Base-by-base conservation (phyloP, 2,113 vertebrate species). In the Psittacula cyanocephala region DNA sequence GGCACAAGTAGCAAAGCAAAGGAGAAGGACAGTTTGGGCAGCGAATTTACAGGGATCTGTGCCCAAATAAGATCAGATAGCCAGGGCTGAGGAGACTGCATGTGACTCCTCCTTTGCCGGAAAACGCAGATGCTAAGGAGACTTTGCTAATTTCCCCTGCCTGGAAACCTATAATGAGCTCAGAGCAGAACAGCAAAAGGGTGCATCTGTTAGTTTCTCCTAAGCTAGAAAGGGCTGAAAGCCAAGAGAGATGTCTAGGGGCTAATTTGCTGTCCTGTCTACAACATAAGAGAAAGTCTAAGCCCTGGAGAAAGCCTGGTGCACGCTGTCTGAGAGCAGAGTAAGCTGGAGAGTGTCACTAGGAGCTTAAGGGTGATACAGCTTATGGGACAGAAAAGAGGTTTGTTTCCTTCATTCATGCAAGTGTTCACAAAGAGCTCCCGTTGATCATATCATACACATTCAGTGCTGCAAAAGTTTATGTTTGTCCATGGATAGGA, bases 91-190 rank as follows among this genome's bases (percentile, higher is more conserved):
- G 49, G 29, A 91, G 43, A 83, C 75, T 77, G 53, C 28, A 10
- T 57, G 53, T 44, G 46, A 52, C 24, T 41, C 17, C 41, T 76
- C 59, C 74, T 89, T 3, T 3, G 49, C 71, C 94, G 86, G 68
- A 80, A 93, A 93, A 95, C 79, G 37, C 94, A 95, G 94, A 92
- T 95, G 95, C 90, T 95, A 83, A 94, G 79, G 92, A 95, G 95
- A 83, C 94, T 90, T 83, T 33, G 43, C 79, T 97, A 70, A 97
- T 95, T 97, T 96, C 92, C 92, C 88, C 76, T 95, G 92, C 76
- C 92, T 94, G 86, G 91, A 97, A 94, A 94, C 50, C 59, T 81
- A 76, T 93, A 95, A 93, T 83, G 77, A 97, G 76, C 91, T 92
- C 35, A 3, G 77, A 95, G 72, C 76, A 91, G 86, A 95, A 78